Conservation (phyloP, 2,113 vertebrate genomes). For the Puntigrus tetrazona region DNA sequence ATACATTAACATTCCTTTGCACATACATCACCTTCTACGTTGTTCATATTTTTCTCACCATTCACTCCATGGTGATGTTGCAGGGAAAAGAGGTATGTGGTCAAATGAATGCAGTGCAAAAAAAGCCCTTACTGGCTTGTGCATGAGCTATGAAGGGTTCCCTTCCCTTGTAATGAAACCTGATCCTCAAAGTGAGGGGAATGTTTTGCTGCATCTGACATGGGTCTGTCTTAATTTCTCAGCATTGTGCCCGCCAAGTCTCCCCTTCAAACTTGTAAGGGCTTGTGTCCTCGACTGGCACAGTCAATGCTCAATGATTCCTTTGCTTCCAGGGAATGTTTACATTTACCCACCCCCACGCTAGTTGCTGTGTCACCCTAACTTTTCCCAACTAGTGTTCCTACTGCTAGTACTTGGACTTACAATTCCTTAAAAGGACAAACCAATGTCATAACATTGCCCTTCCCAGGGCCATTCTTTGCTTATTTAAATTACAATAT, state of each 20-base stretch:
- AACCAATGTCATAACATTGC: slow-evolving; percentile 38
- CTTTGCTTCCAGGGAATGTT: slow-evolving; percentile 44
- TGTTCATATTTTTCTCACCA: slow-evolving; percentile 93
- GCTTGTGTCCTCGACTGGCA: slow-evolving; percentile 69
- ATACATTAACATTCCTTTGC: slow-evolving; percentile 61
- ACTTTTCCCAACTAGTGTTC: slow-evolving; percentile 58
- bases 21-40: slow-evolving; percentile 65
- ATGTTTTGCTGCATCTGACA: slow-evolving; percentile 47
- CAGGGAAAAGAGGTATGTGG: slow-evolving; percentile 99
- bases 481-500: slow-evolving; percentile 2
- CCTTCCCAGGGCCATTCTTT: slow-evolving; percentile 47
- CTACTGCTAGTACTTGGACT: slow-evolving; percentile 39
- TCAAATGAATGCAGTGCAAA: slow-evolving; percentile 78
- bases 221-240: slow-evolving; percentile 63
- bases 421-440: slow-evolving; percentile 30
- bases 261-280: slow-evolving; percentile 72
- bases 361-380: slow-evolving; percentile 47
- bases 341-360: slow-evolving; percentile 35
- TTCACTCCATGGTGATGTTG: slow-evolving; percentile 89
- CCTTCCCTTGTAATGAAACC: slow-evolving; percentile 74
- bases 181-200: slow-evolving; percentile 49
- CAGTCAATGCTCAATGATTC: slow-evolving; percentile 34
- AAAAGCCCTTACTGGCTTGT: slow-evolving; percentile 82
- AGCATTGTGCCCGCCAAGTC: slow-evolving; percentile 74
- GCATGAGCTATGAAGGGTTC: slow-evolving; percentile 87